A percentile compares a stretch with the other conserved stretches of the same genome.
These are phyloP conservation scores for Acanthurus lineatus DNA, from an alignment of 2,797 vertebrate genomes.

Conservation along the genomic window DNA sequence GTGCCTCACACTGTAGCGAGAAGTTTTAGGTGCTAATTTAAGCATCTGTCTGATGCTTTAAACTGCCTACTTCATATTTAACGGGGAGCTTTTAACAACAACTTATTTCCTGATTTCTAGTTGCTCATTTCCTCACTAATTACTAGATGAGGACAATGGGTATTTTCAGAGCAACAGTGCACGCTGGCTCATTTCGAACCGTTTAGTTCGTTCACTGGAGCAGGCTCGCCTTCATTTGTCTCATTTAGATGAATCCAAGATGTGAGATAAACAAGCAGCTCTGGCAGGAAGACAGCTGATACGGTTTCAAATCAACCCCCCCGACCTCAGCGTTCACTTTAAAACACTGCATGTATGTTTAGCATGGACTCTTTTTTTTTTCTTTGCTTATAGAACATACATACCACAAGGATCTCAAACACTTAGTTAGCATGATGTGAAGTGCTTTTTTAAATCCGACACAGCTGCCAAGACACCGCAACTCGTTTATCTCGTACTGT, in stretches of 20 bases:
- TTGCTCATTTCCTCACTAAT: constrained; percentile 72
- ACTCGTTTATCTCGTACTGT: constrained; percentile 2
- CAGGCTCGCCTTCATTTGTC: constrained; percentile 64
- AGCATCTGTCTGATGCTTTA: constrained; percentile 33
- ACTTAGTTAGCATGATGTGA: constrained; percentile 1
- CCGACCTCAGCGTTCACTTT: constrained; percentile 33
- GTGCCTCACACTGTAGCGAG: constrained; percentile 11
- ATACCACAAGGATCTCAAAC: constrained; percentile 7
- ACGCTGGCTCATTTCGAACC: constrained; percentile 50
- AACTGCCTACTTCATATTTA: constrained; percentile 46
- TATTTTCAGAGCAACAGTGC: constrained; percentile 52
- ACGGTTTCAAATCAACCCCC: constrained; percentile 36
- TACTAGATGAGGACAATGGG: constrained; percentile 56
- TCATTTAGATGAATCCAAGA: constrained; percentile 69
- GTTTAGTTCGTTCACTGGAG: constrained; percentile 56
- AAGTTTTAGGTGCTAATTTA: constrained; percentile 35
- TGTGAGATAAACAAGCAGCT: constrained; percentile 56
- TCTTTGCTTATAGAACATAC: neutral
- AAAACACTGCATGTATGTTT: constrained; percentile 21
- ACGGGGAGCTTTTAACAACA: constrained; percentile 44
- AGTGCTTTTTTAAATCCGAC: constrained; percentile 22
- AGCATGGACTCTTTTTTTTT: constrained; percentile 10
- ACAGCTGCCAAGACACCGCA: constrained; percentile 18
- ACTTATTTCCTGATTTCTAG: constrained; percentile 68
- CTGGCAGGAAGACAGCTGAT: constrained; percentile 49